Percentiles rank a stretch among this genome's conserved stretches.
These are phyloP conservation scores for Astreopora myriophthalma DNA, from an alignment of 64 coral and sea anemone genomes.

Conservation along the genomic window DNA sequence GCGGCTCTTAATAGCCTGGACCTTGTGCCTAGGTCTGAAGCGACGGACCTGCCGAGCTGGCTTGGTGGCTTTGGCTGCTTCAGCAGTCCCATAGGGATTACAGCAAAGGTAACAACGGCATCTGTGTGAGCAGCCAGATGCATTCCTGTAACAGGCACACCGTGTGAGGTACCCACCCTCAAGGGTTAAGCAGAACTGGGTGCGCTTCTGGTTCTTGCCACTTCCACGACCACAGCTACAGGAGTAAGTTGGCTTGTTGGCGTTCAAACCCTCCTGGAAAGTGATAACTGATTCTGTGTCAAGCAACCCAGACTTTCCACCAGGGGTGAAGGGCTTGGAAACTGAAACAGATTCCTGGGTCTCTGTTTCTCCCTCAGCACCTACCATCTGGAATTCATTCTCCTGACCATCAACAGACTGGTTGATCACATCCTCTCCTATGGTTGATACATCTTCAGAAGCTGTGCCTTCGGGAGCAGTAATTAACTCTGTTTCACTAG, in stretches of 20 bases:
- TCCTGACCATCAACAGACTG: background rate
- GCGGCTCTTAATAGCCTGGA: constrained; percentile 50
- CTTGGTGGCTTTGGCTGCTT: constrained; percentile 37
- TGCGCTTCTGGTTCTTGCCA: constrained; percentile 45
- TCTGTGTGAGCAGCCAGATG: constrained; percentile 41
- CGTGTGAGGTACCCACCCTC: constrained; percentile 60
- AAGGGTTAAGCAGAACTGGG: constrained; percentile 55
- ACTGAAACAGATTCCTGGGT: background rate
- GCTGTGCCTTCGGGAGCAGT: background rate
- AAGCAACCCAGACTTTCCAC: background rate
- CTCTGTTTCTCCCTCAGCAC: background rate
- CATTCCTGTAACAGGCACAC: constrained; percentile 67
- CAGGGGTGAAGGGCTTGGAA: background rate
- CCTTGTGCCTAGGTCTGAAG: constrained; percentile 64
- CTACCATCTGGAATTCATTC: background rate
- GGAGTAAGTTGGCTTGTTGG: constrained; percentile 36
- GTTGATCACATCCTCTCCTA: background rate
- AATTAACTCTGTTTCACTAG: background rate
- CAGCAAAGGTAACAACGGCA: constrained; percentile 66
- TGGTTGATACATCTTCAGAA: background rate
- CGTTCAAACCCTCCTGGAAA: background rate
- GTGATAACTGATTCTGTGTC: constrained; percentile 5
- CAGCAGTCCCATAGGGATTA: constrained; percentile 71
- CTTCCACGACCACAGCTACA: constrained; percentile 69
- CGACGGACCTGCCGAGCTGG: constrained; percentile 35